phyloP scores from a whole-genome alignment of 2,113 vertebrate genomes.

The Neoarius graeffei region DNA sequence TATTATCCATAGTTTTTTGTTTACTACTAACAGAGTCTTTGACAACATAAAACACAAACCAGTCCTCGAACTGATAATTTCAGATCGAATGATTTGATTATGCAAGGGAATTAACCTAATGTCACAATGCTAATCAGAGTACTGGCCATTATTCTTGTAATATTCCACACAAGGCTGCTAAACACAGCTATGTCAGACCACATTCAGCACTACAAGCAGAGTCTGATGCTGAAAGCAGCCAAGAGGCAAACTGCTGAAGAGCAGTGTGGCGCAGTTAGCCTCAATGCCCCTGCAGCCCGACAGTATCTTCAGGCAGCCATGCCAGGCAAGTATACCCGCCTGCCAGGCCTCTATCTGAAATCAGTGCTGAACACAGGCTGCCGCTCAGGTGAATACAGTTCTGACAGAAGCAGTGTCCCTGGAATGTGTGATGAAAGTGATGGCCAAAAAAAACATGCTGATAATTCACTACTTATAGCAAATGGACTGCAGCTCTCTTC shows the following conservation, averaged over 20 bases:
- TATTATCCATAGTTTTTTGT: neutral
- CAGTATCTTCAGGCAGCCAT: constrained; percentile 76
- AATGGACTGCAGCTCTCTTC: neutral
- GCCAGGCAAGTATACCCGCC: constrained; percentile 61
- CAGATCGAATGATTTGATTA: neutral
- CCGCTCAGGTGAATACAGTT: constrained; percentile 57
- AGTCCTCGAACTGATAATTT: neutral
- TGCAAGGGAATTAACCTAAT: neutral
- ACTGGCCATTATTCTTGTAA: constrained; percentile 70
- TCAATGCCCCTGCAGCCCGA: constrained; percentile 64
- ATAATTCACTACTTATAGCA: neutral
- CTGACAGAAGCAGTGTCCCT: constrained; percentile 44
- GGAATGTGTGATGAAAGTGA: constrained; percentile 8
- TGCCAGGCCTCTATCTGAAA: constrained; percentile 38
- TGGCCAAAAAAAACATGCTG: neutral
- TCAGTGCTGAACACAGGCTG: constrained; percentile 41
- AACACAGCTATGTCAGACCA: constrained; percentile 62
- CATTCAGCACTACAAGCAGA: constrained; percentile 64
- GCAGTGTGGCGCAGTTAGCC: constrained; percentile 74
- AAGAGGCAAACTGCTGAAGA: constrained; percentile 66
- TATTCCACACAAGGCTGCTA: constrained; percentile 74
- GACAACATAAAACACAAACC: neutral
- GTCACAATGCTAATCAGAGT: constrained; percentile 74
- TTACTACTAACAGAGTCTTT: neutral
- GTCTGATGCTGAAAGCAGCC: constrained; percentile 66